These are phyloP conservation scores for Platycheirus albimanus DNA, from an alignment of 2,888 invertebrate genomes.

Conservation along the genomic window DNA sequence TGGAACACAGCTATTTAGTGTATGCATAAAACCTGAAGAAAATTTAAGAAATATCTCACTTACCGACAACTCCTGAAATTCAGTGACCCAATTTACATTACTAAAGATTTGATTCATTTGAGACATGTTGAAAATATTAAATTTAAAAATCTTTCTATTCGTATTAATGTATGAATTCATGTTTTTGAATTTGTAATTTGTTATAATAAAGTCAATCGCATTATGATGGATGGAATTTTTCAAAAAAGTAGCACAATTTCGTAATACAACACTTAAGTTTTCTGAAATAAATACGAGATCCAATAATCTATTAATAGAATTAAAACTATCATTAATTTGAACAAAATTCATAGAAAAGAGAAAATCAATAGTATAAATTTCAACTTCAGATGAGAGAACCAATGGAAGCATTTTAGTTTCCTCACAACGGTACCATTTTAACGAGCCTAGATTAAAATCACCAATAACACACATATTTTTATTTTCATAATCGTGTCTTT, in stretches of 20 bases:
- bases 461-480: neutral
- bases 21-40: too few relatives aligned
- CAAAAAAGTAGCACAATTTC: neutral
- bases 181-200: neutral
- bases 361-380: neutral
- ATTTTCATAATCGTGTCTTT: neutral
- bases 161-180: neutral
- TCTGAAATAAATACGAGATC: neutral
- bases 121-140: neutral
- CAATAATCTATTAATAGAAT: neutral
- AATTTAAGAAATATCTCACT: neutral
- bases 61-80: neutral
- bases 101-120: neutral
- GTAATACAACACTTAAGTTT: neutral
- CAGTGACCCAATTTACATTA: neutral
- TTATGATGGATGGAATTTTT: neutral
- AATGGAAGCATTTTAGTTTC: too few relatives aligned
- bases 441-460: neutral
- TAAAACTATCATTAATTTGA: neutral
- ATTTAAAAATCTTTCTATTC: neutral
- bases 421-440: neutral
- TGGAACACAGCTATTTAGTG: too few relatives aligned
- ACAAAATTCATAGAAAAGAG: constrained; percentile 3
- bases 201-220: neutral
- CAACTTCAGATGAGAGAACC: neutral